Conservation (phyloP, 2,113 vertebrate genomes). For the Perccottus glenii region DNA sequence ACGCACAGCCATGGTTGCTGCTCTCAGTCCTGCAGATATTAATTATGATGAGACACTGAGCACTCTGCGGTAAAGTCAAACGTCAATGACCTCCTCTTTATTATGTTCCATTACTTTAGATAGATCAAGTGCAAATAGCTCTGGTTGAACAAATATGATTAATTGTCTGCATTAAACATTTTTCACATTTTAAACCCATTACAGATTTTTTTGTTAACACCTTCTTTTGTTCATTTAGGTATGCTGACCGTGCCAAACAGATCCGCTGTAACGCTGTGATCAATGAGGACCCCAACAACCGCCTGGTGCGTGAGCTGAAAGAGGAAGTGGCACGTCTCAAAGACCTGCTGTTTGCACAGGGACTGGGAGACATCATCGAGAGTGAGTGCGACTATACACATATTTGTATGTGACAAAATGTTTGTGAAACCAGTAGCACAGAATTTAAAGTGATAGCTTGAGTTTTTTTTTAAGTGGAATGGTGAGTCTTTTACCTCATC, state of each 20-base stretch:
- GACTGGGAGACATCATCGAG: conserved; percentile 97
- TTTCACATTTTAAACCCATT: no score
- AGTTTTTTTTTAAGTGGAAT: no score
- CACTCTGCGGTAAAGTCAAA: conserved; percentile 88
- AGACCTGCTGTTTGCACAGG: conserved; percentile 92
- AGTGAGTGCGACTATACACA: conserved; percentile 80
- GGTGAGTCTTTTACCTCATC: no score
- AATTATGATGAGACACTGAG: conserved; percentile 98
- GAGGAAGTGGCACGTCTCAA: conserved; percentile 95
- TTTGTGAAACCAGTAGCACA: no score
- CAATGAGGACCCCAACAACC: conserved; percentile 98
- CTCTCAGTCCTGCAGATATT: conserved; percentile 96
- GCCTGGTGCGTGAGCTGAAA: conserved; percentile 95
- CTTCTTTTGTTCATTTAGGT: conserved; percentile 72
- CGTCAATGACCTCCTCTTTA: not conserved
- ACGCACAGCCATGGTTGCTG: conserved; percentile 96
- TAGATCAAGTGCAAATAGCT: not conserved
- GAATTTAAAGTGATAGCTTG: no score
- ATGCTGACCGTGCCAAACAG: conserved; percentile 97
- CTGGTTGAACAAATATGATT: not conserved
- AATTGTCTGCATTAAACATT: no score
- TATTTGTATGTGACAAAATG: not conserved
- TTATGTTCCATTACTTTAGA: not conserved
- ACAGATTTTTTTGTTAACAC: no score
- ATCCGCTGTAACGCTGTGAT: conserved; percentile 97